Percentiles rank a stretch among this genome's conserved stretches.
These are phyloP conservation scores for Falcaria lacertinaria DNA, from an alignment of 2,888 invertebrate genomes.

Conservation along the genomic window DNA sequence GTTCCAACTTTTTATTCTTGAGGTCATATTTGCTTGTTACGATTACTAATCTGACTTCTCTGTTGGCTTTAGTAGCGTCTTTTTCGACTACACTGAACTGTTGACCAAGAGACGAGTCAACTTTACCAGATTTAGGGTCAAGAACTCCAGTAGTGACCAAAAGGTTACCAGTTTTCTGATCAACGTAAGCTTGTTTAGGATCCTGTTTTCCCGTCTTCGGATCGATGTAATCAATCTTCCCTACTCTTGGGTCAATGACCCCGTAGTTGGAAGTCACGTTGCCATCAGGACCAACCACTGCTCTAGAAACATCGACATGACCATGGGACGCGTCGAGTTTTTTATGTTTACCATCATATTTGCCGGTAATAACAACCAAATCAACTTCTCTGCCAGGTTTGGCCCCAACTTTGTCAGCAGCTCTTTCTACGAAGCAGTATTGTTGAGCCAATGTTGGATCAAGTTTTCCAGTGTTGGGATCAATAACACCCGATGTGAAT, in stretches of 20 bases:
- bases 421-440: conserved; percentile 82
- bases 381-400: conserved; percentile 76
- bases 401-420: conserved; percentile 71
- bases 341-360: conserved; percentile 80
- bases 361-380: conserved; percentile 80
- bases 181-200: conserved; percentile 83
- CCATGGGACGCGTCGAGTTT: conserved; percentile 69
- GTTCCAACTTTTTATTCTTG: conserved; percentile 71
- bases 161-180: conserved; percentile 84
- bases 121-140: conserved; percentile 83
- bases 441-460: conserved; percentile 84
- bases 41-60: conserved; percentile 78
- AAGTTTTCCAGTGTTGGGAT: conserved; percentile 83
- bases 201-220: conserved; percentile 83
- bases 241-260: conserved; percentile 81
- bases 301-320: conserved; percentile 79
- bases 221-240: conserved; percentile 81
- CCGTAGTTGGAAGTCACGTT: conserved; percentile 82
- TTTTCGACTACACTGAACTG: conserved; percentile 83
- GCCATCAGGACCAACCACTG: conserved; percentile 78
- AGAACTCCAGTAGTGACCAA: conserved; percentile 81
- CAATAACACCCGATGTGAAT: conserved; percentile 81
- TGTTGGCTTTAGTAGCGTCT: conserved; percentile 83
- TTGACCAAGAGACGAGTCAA: conserved; percentile 83
- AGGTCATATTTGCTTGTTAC: conserved; percentile 81